Percentiles rank a stretch among this genome's conserved stretches.
These are phyloP conservation scores for Phoenicopterus ruber DNA, from an alignment of 2,113 vertebrate genomes.

Conservation along the genomic window DNA sequence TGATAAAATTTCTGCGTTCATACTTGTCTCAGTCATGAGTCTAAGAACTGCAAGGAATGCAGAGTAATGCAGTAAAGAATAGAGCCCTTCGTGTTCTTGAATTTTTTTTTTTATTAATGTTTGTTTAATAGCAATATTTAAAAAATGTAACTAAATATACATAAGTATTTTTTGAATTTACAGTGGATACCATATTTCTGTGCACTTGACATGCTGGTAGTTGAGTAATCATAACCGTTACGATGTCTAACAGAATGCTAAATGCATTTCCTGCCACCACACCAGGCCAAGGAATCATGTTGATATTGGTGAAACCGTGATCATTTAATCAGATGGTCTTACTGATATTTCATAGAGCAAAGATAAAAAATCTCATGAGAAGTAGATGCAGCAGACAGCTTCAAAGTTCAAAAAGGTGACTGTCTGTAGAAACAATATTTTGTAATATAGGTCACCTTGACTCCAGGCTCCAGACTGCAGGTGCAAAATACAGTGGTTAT, in stretches of 20 bases:
- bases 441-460: background rate
- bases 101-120: conserved; percentile 14
- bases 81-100: background rate
- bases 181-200: background rate
- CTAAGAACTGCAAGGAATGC: background rate
- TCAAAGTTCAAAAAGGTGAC: background rate
- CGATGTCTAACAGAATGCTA: background rate
- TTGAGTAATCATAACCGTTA: background rate
- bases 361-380: conserved; percentile 7
- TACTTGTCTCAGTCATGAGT: background rate
- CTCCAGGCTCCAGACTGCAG: background rate
- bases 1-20: background rate
- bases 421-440: background rate
- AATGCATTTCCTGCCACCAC: background rate
- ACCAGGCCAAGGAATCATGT: background rate
- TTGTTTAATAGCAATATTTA: conserved; percentile 18
- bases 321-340: background rate
- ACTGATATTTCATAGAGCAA: background rate
- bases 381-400: background rate
- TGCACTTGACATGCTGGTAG: conserved; percentile 17
- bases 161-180: background rate
- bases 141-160: conserved; percentile 42
- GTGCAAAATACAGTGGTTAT: background rate
- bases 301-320: background rate
- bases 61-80: background rate